phyloP scores from a whole-genome alignment of 2,888 invertebrate species.

The Megamerina dolium region DNA sequence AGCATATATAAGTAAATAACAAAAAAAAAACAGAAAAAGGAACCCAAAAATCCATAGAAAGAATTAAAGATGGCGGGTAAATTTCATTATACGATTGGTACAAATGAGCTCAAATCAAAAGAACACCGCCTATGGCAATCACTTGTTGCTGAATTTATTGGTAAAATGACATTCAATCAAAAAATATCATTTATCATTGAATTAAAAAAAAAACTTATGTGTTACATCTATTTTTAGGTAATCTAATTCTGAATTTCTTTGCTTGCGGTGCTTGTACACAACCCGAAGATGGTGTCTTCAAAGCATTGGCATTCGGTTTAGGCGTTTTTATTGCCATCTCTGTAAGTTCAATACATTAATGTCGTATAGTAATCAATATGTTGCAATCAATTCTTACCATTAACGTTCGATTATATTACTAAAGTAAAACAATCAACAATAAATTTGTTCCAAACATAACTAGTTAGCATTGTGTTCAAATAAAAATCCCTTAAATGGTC shows the following conservation, averaged over 20 bases:
- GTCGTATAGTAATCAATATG: background rate
- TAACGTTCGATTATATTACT: background rate
- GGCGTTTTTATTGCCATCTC: slow-evolving; percentile 78
- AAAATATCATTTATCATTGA: no score
- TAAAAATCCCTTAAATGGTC: no score
- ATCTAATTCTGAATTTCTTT: slow-evolving; percentile 79
- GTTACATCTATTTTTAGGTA: slow-evolving; percentile 60
- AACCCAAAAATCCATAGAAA: no score
- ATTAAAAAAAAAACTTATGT: no score
- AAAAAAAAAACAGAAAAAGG: no score
- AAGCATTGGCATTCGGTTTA: slow-evolving; percentile 80
- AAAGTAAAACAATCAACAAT: no score
- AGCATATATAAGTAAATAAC: no score
- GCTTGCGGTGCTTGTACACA: slow-evolving; percentile 76
- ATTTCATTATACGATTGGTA: slow-evolving; percentile 60
- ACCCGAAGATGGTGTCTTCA: slow-evolving; percentile 54
- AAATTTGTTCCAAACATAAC: no score
- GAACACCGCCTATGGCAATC: slow-evolving; percentile 68
- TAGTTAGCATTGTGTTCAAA: no score
- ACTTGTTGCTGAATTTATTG: slow-evolving; percentile 80
- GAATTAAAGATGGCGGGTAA: slow-evolving; percentile 51
- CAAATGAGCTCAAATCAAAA: slow-evolving; percentile 65
- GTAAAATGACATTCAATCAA: slow-evolving; percentile 38
- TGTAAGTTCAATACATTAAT: slow-evolving; percentile 49
- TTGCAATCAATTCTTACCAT: slow-evolving; percentile 9